Percentiles rank a stretch among this genome's conserved stretches.
phyloP scores from a whole-genome alignment of 2,797 vertebrate species.

The Hirundo rustica region DNA sequence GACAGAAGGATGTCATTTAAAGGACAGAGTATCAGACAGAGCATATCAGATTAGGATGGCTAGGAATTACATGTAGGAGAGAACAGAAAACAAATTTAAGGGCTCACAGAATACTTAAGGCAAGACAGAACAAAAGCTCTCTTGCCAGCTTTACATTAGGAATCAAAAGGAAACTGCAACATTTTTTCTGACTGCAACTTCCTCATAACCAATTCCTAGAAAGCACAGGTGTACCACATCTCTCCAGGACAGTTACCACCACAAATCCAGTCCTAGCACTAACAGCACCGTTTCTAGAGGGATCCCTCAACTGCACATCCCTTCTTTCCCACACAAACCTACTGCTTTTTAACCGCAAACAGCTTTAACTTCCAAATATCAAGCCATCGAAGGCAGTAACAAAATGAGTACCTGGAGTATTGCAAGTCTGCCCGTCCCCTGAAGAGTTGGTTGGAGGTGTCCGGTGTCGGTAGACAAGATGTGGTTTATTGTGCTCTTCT shows the following conservation, averaged over 20 bases:
- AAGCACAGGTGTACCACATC: background rate
- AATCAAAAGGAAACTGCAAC: background rate
- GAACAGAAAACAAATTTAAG: background rate
- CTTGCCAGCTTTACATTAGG: background rate
- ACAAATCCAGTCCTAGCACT: fast-evolving
- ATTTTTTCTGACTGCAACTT: background rate
- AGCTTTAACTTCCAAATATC: background rate
- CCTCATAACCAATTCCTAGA: conserved; percentile 1
- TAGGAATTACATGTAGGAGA: background rate
- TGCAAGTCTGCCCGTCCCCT: conserved; percentile 78
- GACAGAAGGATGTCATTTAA: background rate
- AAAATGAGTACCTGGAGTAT: conserved; percentile 86
- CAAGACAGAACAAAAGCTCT: background rate
- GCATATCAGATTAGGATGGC: background rate
- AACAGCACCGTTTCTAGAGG: background rate
- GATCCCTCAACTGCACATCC: background rate
- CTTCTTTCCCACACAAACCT: background rate
- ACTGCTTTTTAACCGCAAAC: background rate
- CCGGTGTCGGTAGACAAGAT: conserved; percentile 89
- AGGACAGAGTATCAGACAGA: background rate
- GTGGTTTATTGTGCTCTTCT: conserved; percentile 96
- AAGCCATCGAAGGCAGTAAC: background rate
- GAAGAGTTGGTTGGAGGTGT: conserved; percentile 72
- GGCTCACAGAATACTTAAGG: background rate
- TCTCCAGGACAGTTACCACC: background rate